phyloP scores from a whole-genome alignment of 2,888 invertebrate species.

The Chydorus sphaericus region DNA sequence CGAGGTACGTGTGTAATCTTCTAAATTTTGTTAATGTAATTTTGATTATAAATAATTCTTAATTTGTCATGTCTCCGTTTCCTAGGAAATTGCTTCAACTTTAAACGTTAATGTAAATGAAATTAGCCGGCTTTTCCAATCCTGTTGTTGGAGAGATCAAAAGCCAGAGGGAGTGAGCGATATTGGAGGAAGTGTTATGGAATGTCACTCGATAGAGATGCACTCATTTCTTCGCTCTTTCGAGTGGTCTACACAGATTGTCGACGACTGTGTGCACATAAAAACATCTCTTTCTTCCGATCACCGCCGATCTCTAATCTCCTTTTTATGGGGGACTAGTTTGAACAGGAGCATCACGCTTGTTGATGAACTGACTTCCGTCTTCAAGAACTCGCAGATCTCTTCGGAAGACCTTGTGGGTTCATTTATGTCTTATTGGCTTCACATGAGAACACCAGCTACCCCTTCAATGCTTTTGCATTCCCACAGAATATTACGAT shows the following conservation, averaged over 20 bases:
- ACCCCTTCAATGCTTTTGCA: slow-evolving; percentile 50
- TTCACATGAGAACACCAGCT: slow-evolving; percentile 35
- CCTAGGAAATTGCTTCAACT: background rate
- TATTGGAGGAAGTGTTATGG: no score
- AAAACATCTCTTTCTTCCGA: background rate
- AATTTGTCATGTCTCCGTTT: background rate
- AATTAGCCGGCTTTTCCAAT: background rate
- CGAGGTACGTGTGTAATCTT: background rate
- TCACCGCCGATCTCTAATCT: background rate
- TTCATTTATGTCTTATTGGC: slow-evolving; percentile 53
- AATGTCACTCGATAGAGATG: background rate
- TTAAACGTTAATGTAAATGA: background rate
- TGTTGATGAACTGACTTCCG: background rate
- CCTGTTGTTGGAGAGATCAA: background rate
- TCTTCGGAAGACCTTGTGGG: slow-evolving; percentile 50
- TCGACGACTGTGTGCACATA: background rate
- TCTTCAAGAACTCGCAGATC: slow-evolving; percentile 28
- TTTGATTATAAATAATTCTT: no score
- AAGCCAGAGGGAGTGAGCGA: background rate
- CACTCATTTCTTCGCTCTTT: background rate
- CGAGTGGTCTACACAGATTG: slow-evolving; percentile 2
- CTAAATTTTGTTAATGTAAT: background rate
- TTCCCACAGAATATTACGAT: slow-evolving; percentile 46
- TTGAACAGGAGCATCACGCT: background rate
- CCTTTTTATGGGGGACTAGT: background rate